phyloP scores from a whole-genome alignment of 2,888 invertebrate species.

The Andrena bucephala region DNA sequence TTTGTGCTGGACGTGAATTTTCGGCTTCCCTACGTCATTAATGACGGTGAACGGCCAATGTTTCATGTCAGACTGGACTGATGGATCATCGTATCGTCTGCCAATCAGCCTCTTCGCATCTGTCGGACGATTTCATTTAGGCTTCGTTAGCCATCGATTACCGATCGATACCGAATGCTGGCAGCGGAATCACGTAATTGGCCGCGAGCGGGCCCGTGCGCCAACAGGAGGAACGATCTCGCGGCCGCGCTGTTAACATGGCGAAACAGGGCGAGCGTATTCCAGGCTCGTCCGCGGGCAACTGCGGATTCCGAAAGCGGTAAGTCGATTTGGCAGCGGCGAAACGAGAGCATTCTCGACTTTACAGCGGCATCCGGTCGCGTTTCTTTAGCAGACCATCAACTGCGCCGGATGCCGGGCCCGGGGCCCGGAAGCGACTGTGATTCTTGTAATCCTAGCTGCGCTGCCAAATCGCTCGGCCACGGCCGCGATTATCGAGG shows the following conservation, averaged over 20 bases:
- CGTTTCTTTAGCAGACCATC: conserved; percentile 51
- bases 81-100: conserved; percentile 91
- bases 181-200: conserved; percentile 48
- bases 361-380: conserved; percentile 56
- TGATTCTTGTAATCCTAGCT: conserved; percentile 51
- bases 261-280: conserved; percentile 37
- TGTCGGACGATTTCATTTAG: conserved; percentile 44
- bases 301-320: conserved; percentile 53
- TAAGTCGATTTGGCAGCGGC: conserved; percentile 69
- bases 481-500: conserved; percentile 40
- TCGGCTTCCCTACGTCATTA: conserved; percentile 90
- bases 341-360: conserved; percentile 63
- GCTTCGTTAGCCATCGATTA: conserved; percentile 19
- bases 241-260: conserved; percentile 23
- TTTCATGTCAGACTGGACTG: conserved; percentile 92
- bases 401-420: conserved; percentile 45
- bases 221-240: conserved; percentile 2
- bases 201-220: conserved; percentile 18
- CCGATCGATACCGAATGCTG: conserved; percentile 18
- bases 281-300: conserved; percentile 30
- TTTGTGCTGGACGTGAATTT: conserved; percentile 87
- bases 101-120: conserved; percentile 89
- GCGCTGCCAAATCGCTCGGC: conserved; percentile 64
- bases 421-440: conserved; percentile 52
- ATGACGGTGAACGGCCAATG: conserved; percentile 93